phyloP scores from a whole-genome alignment of 1,140 invertebrate genomes.

The Drosophila nikananu region DNA sequence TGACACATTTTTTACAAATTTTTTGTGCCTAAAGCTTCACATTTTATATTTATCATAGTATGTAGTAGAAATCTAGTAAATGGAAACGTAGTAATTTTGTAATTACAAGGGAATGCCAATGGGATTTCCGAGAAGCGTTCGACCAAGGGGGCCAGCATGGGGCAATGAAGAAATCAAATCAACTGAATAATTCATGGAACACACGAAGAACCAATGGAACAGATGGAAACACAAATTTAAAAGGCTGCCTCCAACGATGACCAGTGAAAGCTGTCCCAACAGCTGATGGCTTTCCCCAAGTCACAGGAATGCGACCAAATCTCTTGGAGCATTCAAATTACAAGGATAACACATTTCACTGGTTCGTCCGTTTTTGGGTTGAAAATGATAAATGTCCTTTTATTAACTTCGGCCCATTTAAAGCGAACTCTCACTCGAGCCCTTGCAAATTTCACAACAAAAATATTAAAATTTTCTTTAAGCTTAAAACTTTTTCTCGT shows the following conservation, averaged over 20 bases:
- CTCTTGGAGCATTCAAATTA: slow-evolving; percentile 22
- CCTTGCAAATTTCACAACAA: slow-evolving; percentile 11
- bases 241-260: slow-evolving; percentile 3
- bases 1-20: not conserved
- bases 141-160: slow-evolving; percentile 2
- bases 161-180: slow-evolving; percentile 41
- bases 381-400: slow-evolving; percentile 5
- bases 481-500: slow-evolving; percentile 8
- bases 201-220: slow-evolving; percentile 15
- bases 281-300: slow-evolving; percentile 51
- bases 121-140: slow-evolving; percentile 1
- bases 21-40: not conserved
- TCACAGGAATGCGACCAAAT: slow-evolving; percentile 26
- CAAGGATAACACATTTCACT: slow-evolving; percentile 29
- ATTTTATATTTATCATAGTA: not conserved
- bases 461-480: slow-evolving; percentile 16
- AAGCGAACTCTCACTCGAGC: not conserved
- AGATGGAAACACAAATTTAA: slow-evolving; percentile 39
- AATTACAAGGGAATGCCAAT: slow-evolving; percentile 1
- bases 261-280: slow-evolving; percentile 20
- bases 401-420: not conserved
- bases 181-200: slow-evolving; percentile 45
- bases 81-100: slow-evolving; percentile 1
- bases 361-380: not conserved
- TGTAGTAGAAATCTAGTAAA: not conserved